Evolutionary conservation across 2,888 invertebrate species (phyloP).

Genomic region (Catonia carolina): DNA sequence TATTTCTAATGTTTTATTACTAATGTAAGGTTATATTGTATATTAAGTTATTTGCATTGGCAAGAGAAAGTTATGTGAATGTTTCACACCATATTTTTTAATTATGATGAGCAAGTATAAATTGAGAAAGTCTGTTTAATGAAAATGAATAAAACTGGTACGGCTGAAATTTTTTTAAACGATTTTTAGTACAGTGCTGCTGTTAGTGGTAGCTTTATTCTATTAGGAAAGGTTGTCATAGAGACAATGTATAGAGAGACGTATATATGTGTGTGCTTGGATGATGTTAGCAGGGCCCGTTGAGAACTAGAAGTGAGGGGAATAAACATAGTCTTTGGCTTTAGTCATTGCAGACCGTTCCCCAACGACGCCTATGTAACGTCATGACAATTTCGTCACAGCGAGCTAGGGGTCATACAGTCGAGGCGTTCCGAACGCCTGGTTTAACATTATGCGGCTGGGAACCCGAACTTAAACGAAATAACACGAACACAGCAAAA

Average conservation of each 20-base stretch:
- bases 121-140: no score
- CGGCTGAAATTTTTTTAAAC: background rate
- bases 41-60: no score
- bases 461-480: slow-evolving; percentile 23
- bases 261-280: background rate
- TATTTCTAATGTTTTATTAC: no score
- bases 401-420: slow-evolving; percentile 27
- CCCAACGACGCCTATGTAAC: slow-evolving; percentile 24
- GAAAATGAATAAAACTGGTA: no score
- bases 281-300: slow-evolving; percentile 22
- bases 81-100: no score
- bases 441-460: slow-evolving; percentile 23
- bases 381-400: slow-evolving; percentile 29
- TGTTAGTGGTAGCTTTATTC: slow-evolving; percentile 8
- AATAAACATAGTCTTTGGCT: slow-evolving; percentile 26
- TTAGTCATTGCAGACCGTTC: slow-evolving; percentile 22
- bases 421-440: slow-evolving; percentile 17
- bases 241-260: slow-evolving; percentile 11
- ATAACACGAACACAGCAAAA: slow-evolving; percentile 19
- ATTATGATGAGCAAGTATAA: no score
- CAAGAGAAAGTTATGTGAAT: no score
- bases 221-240: slow-evolving; percentile 13
- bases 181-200: slow-evolving; percentile 4
- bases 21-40: no score
- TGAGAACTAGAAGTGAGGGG: slow-evolving; percentile 22